phyloP scores from a whole-genome alignment of 2,888 invertebrate species.

The Drosophila prolongata region DNA sequence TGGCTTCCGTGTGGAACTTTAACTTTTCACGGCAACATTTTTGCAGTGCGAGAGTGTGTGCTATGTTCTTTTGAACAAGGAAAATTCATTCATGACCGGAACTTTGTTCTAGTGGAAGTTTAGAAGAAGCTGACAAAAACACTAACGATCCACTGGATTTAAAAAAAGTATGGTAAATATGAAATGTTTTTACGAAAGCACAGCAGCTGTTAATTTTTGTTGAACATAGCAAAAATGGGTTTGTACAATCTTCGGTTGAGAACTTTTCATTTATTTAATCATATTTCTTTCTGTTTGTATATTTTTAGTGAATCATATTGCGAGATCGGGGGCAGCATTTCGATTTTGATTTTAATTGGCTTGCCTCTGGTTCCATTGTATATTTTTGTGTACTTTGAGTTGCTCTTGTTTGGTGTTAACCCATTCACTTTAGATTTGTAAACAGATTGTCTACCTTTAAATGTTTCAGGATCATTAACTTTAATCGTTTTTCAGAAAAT shows the following conservation, averaged over 20 bases:
- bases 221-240: no score
- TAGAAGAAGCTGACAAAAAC: no score
- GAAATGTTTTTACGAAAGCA: no score
- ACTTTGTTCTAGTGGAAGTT: neutral
- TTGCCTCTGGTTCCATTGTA: neutral
- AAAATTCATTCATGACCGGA: neutral
- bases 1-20: conserved; percentile 15
- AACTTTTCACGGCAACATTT: conserved; percentile 21
- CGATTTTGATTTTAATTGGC: neutral
- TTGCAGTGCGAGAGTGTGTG: neutral
- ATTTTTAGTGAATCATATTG: neutral
- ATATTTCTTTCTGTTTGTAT: neutral
- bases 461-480: neutral
- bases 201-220: no score
- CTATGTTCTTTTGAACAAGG: neutral
- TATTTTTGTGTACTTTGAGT: neutral
- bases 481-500: neutral
- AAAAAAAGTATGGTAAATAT: no score
- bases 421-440: neutral
- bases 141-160: no score
- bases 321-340: no score
- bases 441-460: neutral
- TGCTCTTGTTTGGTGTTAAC: neutral
- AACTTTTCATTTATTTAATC: no score
- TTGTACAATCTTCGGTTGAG: no score